Base-by-base conservation (phyloP, 2,113 vertebrate genomes). In the Hystrix brachyura region DNA sequence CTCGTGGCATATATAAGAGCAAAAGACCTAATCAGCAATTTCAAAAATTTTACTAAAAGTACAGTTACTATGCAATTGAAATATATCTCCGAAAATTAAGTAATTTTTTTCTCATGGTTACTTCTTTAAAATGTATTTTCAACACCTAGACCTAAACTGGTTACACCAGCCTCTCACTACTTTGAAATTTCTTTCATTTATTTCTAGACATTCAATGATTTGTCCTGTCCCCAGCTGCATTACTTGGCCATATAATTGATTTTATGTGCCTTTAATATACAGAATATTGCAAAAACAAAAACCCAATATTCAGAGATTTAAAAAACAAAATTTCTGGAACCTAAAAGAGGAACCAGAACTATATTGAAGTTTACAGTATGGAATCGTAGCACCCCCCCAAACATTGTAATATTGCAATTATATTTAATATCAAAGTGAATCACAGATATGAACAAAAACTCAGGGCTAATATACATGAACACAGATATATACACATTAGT, bases 261-360 rank as follows among this genome's bases (percentile, higher is more conserved):
- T 15, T 46, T 80, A 32, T 9, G 25, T n/a, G 0, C 0, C 1
- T 76, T 23, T 64, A 27, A 11, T n/a, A 64, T 51, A 57, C 23
- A 87, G 7, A 38, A 76, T 27, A 46, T 27, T 46, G 38, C 23
- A 74, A 74, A 46, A 43, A 43, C 23, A 48, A 48, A 48, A 48
- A 15, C 29, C 12, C 23, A 48, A 29, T 48, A 7, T 76, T 76
- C 14, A 21, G 6, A 51, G 46, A 57, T 25, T 34, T 12, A 85
- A 96, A 88, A 88, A 43, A 1, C 1, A 86, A 86, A 94, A 67
- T 82, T 69, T 85, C 4, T 67, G 80, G 60, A 92, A 81, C 12
- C 3, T 64, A 12, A 11, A 82, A 78, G 5, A 79, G 14, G 86
- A 93, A 1, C 0, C 48, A 81, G 7, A 94, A 80, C 15, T 79